These are phyloP conservation scores for Zootoca vivipara DNA, from an alignment of 2,113 vertebrate genomes.

Conservation along the genomic window DNA sequence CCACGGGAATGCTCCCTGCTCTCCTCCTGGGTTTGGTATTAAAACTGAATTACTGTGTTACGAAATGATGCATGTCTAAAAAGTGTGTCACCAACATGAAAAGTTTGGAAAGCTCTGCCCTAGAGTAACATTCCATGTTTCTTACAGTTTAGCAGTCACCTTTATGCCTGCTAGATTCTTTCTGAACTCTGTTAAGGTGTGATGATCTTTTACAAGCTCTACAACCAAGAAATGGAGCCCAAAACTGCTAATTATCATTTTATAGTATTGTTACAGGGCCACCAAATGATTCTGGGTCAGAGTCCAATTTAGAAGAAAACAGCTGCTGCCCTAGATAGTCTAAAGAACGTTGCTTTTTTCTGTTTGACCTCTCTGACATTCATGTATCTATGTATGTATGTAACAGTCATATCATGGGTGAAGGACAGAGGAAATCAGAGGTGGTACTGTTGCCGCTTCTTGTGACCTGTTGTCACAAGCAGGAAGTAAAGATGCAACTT, in stretches of 20 bases:
- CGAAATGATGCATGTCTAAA: too few relatives aligned
- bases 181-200: background rate
- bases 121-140: background rate
- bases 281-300: background rate
- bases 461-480: background rate
- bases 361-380: background rate
- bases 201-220: background rate
- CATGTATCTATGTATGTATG: background rate
- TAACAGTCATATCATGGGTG: background rate
- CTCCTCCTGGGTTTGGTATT: too few relatives aligned
- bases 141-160: background rate
- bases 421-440: too few relatives aligned
- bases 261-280: background rate
- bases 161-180: background rate
- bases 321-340: background rate
- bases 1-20: too few relatives aligned
- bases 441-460: background rate
- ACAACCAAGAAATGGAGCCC: background rate
- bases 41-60: too few relatives aligned
- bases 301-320: background rate
- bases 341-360: background rate
- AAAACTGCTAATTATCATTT: background rate
- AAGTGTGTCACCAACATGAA: too few relatives aligned
- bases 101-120: too few relatives aligned
- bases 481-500: background rate